phyloP scores from a whole-genome alignment of 2,113 vertebrate genomes.

The Haemorhous mexicanus region DNA sequence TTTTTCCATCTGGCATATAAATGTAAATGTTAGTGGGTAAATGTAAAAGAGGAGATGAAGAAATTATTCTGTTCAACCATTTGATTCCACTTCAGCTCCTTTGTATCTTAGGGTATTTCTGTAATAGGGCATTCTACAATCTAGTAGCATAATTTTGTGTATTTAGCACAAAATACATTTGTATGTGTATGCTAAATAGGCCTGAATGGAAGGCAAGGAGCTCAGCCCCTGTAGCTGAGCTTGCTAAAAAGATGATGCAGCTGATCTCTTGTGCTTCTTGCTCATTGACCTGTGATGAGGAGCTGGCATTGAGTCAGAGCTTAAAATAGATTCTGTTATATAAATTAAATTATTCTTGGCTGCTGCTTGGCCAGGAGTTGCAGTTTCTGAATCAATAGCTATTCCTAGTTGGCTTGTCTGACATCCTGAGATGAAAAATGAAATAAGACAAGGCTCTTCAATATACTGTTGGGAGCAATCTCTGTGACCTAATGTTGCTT shows the following conservation, averaged over 20 bases:
- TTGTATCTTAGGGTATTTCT: not conserved
- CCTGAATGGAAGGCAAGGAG: not conserved
- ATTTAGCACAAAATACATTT: not conserved
- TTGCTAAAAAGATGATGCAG: not conserved
- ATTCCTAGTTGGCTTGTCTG: slow-evolving; percentile 4
- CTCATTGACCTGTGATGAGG: not conserved
- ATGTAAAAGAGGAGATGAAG: not conserved
- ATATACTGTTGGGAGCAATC: not conserved
- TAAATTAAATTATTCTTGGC: slow-evolving; percentile 36
- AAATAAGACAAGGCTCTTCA: not conserved
- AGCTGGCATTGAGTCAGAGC: slow-evolving; percentile 6
- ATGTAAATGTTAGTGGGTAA: not conserved
- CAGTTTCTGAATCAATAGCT: slow-evolving; percentile 23
- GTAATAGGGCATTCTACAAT: not conserved
- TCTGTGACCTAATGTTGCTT: not conserved
- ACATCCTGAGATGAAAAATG: slow-evolving; percentile 25
- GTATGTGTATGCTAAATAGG: not conserved
- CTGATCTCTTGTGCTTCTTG: not conserved
- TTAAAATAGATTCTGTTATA: slow-evolving; percentile 32
- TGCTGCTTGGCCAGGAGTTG: not conserved
- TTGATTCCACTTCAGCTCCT: not conserved
- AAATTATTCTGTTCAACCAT: not conserved
- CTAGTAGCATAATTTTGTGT: not conserved
- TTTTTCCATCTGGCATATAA: not conserved
- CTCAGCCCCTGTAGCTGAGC: not conserved